Evolutionary conservation across 53 echinoderm and acorn worm species (phyloP), one percentile per base, ranked within the genome.

Genomic region (Temnopleurus reevesii): DNA sequence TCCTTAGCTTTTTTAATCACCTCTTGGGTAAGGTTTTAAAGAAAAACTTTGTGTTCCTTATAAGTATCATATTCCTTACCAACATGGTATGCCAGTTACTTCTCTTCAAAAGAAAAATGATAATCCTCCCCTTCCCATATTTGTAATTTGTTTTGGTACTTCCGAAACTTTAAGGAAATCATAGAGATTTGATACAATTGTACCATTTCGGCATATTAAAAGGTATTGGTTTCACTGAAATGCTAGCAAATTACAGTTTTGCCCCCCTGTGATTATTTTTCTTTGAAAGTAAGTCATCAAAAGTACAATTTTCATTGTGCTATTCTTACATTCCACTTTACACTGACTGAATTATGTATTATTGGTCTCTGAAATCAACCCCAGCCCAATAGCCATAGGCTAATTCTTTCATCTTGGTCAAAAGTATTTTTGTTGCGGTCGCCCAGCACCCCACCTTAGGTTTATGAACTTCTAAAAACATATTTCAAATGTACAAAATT

Each of bases 361-460:
- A 71, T 71, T 38, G 41, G 36, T 41, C 36, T 41, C 18, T 41
- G 71, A 71, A 71, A 71, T 21, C 71, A 71, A 71, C 41, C 71
- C 71, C n/a, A 19, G 23, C 21, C 15, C 38, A 36, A 41, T 41
- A 23, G 41, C 71, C 41, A 38, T 21, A 6, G 71, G 71, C 36
- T 23, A 38, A 41, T n/a, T 71, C n/a, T 71, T 15, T 71, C n/a
- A 71, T 71, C 23, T 71, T 19, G 71, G 23, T 6, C 8, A 71
- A 71, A 71, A 71, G 1, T 71, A 71, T 71, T 71, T 41, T 71
- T 71, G 8, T 71, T 71, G 71, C 41, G 41, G 71, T 71, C 10
- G 8, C 71, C n/a, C n/a, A 2, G 33, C 29, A 41, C 41, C 41
- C 8, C 41, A 63, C 34, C 63, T 12, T 27, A n/a, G n/a, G n/a